Evolutionary conservation across 2,888 invertebrate genomes (phyloP).

Genomic region (Lochmaea crataegi): DNA sequence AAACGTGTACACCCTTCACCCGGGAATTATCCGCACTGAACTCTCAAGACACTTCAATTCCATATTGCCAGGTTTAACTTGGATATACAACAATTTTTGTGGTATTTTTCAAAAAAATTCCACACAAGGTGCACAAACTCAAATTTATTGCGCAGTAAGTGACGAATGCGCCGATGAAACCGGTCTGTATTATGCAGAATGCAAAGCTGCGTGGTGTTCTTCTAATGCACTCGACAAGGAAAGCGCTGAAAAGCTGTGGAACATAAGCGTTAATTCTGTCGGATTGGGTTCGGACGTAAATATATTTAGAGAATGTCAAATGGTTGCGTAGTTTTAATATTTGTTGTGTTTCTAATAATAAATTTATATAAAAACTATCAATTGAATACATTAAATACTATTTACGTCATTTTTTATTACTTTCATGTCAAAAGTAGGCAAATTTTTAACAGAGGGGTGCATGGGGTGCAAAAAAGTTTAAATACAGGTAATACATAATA

Average conservation of each 20-base stretch:
- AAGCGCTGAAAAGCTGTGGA: slow-evolving; percentile 73
- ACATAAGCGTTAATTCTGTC: slow-evolving; percentile 68
- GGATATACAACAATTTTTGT: slow-evolving; percentile 60
- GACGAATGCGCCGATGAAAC: slow-evolving; percentile 73
- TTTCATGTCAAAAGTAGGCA: too few relatives aligned
- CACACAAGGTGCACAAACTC: slow-evolving; percentile 75
- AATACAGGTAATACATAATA: too few relatives aligned
- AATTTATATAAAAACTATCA: too few relatives aligned
- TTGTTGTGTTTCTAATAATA: too few relatives aligned
- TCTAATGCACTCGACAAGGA: slow-evolving; percentile 68
- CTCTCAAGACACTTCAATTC: slow-evolving; percentile 71
- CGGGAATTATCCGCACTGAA: slow-evolving; percentile 81
- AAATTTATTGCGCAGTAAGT: slow-evolving; percentile 77
- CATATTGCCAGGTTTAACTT: slow-evolving; percentile 66
- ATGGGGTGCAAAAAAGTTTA: too few relatives aligned
- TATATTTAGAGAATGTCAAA: neutral
- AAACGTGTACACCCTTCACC: slow-evolving; percentile 78
- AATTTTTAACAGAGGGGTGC: too few relatives aligned
- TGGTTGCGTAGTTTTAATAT: too few relatives aligned
- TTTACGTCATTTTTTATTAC: too few relatives aligned
- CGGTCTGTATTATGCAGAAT: slow-evolving; percentile 72
- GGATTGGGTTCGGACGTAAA: slow-evolving; percentile 57
- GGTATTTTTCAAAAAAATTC: slow-evolving; percentile 56
- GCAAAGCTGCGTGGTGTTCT: slow-evolving; percentile 66
- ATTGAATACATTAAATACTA: too few relatives aligned